phyloP scores from a whole-genome alignment of 2,888 invertebrate genomes.

The Pristionchus japonicus region DNA sequence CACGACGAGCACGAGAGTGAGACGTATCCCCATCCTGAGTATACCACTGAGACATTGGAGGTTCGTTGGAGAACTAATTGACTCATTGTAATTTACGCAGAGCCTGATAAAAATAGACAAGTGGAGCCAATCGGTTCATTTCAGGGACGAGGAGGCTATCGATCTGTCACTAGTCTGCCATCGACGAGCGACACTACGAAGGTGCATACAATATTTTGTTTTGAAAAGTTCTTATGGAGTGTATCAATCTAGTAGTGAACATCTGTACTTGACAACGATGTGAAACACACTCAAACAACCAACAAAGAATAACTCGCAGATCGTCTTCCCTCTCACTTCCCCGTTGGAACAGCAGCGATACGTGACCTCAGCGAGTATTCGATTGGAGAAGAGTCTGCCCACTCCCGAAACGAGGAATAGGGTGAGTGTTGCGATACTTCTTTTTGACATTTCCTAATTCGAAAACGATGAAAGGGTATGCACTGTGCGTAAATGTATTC shows the following conservation, averaged over 20 bases:
- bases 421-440: neutral
- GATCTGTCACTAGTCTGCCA: conserved; percentile 22
- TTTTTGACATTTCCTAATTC: too few relatives aligned
- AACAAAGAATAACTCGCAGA: neutral
- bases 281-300: neutral
- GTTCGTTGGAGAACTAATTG: neutral
- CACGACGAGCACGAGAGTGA: neutral
- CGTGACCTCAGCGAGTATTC: conserved; percentile 38
- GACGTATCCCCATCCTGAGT: conserved; percentile 14
- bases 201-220: neutral
- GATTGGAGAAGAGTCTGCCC: conserved; percentile 41
- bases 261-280: neutral
- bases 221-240: too few relatives aligned
- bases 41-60: neutral
- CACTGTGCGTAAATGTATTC: neutral
- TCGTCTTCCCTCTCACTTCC: conserved; percentile 22
- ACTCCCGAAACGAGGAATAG: conserved; percentile 21
- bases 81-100: too few relatives aligned
- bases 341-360: neutral
- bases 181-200: conserved; percentile 28
- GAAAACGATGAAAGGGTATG: too few relatives aligned
- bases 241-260: neutral
- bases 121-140: too few relatives aligned
- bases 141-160: conserved; percentile 7
- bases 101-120: neutral